Percentiles rank a stretch among this genome's conserved stretches.
Conservation (phyloP, 2,113 vertebrate species). For the Regulus satrapa region DNA sequence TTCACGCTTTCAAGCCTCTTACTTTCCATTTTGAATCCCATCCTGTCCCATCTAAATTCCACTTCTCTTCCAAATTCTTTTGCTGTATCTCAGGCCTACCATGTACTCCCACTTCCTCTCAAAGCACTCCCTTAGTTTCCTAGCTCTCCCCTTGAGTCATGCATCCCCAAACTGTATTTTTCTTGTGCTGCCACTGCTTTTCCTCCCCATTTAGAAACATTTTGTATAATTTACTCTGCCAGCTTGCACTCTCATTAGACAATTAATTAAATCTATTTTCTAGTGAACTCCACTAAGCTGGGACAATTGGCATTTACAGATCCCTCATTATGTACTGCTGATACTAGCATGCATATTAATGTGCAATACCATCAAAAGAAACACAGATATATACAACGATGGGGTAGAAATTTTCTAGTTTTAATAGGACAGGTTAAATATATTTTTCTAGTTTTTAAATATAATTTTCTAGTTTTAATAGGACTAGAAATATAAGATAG, state of each 20-base stretch:
- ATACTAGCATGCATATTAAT: not conserved
- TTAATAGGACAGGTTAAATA: not conserved
- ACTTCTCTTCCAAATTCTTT: not conserved
- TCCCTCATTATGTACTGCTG: not conserved
- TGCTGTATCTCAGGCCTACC: not conserved
- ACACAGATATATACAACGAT: not conserved
- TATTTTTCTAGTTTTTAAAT: too few relatives aligned
- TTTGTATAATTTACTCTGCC: not conserved
- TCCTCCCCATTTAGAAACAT: not conserved
- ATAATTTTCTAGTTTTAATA: too few relatives aligned
- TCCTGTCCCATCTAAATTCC: not conserved
- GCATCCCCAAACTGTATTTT: not conserved
- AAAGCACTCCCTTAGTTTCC: not conserved
- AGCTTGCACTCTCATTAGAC: not conserved
- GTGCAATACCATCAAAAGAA: not conserved
- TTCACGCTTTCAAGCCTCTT: not conserved
- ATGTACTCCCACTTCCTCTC: not conserved
- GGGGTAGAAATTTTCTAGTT: not conserved
- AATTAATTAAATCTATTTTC: not conserved
- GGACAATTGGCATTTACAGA: not conserved
- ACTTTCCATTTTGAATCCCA: not conserved
- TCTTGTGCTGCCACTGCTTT: not conserved
- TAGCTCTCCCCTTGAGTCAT: not conserved
- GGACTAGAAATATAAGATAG: not conserved
- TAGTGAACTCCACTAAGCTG: not conserved